A percentile compares a stretch with the other conserved stretches of the same genome.
These are phyloP conservation scores for Falcunculus frontatus DNA, from an alignment of 2,113 vertebrate species.

Conservation along the genomic window DNA sequence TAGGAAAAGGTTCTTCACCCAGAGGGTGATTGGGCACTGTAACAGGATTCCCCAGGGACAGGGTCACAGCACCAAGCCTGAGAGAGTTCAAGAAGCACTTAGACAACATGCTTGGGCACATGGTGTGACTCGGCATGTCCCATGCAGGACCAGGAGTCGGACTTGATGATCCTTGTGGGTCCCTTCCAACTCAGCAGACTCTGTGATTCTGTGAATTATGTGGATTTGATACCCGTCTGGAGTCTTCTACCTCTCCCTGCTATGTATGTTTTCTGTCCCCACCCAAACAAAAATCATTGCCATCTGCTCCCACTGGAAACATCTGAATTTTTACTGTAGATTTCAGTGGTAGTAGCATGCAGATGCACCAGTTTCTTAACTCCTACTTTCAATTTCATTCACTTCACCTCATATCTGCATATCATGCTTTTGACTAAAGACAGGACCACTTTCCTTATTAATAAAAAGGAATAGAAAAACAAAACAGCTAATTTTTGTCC, in stretches of 20 bases:
- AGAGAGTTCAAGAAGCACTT: neutral
- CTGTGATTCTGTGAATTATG: neutral
- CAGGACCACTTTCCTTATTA: neutral
- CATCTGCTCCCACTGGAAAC: neutral
- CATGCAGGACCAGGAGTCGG: neutral
- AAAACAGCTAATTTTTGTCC: accelerated
- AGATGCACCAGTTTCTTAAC: neutral
- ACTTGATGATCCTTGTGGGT: neutral
- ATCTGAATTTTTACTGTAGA: neutral
- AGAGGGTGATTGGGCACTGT: accelerated
- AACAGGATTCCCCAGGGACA: neutral
- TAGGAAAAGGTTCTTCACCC: neutral
- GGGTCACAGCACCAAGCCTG: neutral
- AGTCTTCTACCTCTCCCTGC: neutral
- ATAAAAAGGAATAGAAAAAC: neutral
- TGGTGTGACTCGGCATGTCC: neutral
- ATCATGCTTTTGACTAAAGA: neutral
- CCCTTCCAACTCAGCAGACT: neutral
- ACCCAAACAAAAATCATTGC: neutral
- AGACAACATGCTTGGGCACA: neutral
- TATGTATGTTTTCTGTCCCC: neutral
- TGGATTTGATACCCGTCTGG: neutral
- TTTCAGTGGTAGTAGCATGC: neutral
- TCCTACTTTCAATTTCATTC: neutral
- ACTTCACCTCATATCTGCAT: neutral